Percentiles rank a stretch among this genome's conserved stretches.
Evolutionary conservation across 2,797 vertebrate species (phyloP).

Genomic region (Fratercula arctica): DNA sequence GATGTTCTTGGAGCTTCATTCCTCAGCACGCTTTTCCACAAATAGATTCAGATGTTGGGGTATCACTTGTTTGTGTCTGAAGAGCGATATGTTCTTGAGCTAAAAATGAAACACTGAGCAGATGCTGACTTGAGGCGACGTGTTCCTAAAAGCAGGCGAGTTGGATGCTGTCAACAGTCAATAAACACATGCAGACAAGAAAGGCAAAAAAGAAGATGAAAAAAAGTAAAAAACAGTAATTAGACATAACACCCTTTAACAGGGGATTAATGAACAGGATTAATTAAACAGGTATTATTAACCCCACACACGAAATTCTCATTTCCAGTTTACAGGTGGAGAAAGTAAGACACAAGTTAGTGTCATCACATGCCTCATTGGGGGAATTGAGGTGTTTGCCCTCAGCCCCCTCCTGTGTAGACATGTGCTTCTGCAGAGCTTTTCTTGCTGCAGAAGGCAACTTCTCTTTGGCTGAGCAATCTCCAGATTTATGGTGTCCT

Average conservation of each 20-base stretch:
- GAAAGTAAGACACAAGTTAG: background rate
- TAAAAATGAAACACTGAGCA: constrained; percentile 57
- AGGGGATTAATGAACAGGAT: background rate
- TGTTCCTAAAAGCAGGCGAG: background rate
- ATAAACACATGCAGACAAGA: background rate
- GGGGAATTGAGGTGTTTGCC: background rate
- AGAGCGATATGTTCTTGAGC: background rate
- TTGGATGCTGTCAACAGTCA: constrained; percentile 16
- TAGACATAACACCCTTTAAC: background rate
- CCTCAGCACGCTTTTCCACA: background rate
- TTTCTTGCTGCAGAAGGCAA: background rate
- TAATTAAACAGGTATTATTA: background rate
- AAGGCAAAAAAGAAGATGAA: background rate
- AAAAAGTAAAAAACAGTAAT: background rate
- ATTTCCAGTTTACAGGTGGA: background rate
- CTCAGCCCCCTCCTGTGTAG: background rate
- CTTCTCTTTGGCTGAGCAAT: background rate
- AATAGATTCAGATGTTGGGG: constrained; percentile 46
- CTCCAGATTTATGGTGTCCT: background rate
- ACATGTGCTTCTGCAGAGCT: background rate
- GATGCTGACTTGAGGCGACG: background rate
- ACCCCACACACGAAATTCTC: background rate
- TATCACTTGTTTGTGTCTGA: constrained; percentile 33
- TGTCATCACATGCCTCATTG: background rate
- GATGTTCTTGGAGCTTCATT: background rate